Evolutionary conservation across 2,888 invertebrate genomes (phyloP).

Genomic region (Agrochola litura): DNA sequence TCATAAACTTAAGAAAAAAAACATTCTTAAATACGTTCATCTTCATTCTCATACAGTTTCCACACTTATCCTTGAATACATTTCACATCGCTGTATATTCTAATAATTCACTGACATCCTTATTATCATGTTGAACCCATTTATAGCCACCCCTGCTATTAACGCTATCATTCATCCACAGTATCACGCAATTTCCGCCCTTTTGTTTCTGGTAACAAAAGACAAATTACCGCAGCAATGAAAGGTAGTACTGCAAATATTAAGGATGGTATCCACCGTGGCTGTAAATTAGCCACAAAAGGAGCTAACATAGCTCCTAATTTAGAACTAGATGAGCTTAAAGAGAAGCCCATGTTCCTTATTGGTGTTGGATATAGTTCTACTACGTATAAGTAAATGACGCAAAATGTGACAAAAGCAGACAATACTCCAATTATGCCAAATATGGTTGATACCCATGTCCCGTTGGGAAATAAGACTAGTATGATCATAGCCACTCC

Average conservation of each 20-base stretch:
- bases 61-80: constrained; percentile 9
- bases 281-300: constrained; percentile 74
- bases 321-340: constrained; percentile 74
- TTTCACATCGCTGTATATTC: constrained; percentile 27
- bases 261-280: constrained; percentile 76
- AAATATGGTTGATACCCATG: constrained; percentile 67
- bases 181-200: constrained; percentile 76
- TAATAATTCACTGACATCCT: constrained; percentile 49
- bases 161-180: constrained; percentile 65
- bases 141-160: constrained; percentile 42
- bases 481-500: constrained; percentile 70
- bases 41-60: constrained; percentile 17
- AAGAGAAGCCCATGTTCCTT: constrained; percentile 78
- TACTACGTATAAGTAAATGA: constrained; percentile 73
- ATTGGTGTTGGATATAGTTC: constrained; percentile 81
- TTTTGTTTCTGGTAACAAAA: constrained; percentile 80
- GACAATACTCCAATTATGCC: constrained; percentile 70
- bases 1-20: background rate
- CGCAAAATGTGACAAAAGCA: constrained; percentile 63
- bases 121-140: constrained; percentile 52
- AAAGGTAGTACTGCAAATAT: constrained; percentile 75
- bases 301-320: constrained; percentile 79
- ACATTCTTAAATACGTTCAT: background rate
- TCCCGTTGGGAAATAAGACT: constrained; percentile 69
- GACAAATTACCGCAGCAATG: constrained; percentile 72